Evolutionary conservation across 1,140 invertebrate species (phyloP), one percentile per base, ranked within the genome.

Genomic region (Saccostrea glomerata): DNA sequence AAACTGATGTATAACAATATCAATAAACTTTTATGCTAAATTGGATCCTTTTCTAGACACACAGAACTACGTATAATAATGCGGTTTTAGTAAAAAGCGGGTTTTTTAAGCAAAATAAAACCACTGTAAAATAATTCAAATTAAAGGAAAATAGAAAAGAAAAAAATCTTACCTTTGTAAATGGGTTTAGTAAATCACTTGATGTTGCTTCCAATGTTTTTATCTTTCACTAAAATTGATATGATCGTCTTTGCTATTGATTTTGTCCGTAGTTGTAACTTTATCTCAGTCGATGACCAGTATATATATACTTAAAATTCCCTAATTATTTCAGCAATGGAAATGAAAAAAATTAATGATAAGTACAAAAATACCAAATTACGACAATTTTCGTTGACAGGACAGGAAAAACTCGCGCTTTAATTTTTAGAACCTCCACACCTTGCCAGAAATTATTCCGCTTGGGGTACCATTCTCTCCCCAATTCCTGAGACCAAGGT

Each of bases 341-440:
- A 40, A 40, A 30, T 15, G 2, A 36, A 30, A 25, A 36, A 36
- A 30, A 12, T 25, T 20, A 30, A 77, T 77, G 23, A 77, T 30
- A 13, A 30, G 70, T 30, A 77, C 2, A 36, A 77, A 77, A 2
- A 20, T 63, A 15, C 23, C 2, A 77, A 77, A 77, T 77, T 77
- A 0, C 25, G 23, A 77, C 30, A 36, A 77, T 77, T 77, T 77
- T 30, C 12, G 13, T 15, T 77, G 70, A 30, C 70, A 77, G 70
- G 70, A 77, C 70, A 36, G 70, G 70, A 77, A 77, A 77, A 77
- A 77, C 25, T 77, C 70, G 25, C 58, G 58, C 58, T 17, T 63
- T 63, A 6, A 20, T 63, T 63, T 63, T 17, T n/a, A 63, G n/a
- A n/a, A 23, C 30, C 70, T 77, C 70, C 23, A 11, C 70, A 77